A percentile compares a stretch with the other conserved stretches of the same genome.
Evolutionary conservation across 1,140 invertebrate species (phyloP).

Genomic region (Drosophila bocki): DNA sequence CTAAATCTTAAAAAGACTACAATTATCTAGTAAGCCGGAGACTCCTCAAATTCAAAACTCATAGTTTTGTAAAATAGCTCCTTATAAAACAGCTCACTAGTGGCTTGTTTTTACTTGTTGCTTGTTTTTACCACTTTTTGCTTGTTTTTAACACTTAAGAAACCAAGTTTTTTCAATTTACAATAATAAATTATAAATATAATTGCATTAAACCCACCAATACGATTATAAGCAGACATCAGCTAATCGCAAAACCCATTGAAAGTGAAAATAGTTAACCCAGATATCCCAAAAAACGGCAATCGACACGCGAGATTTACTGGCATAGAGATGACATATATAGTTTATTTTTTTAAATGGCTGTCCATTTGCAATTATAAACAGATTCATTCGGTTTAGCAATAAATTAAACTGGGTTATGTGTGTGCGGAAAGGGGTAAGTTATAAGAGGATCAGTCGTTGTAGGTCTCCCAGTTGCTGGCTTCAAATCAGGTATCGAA

Average conservation of each 20-base stretch:
- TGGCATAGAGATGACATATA: slow-evolving; percentile 46
- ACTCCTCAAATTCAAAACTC: too few relatives aligned
- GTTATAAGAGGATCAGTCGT: slow-evolving; percentile 28
- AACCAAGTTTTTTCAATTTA: not conserved
- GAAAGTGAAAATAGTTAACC: slow-evolving; percentile 46
- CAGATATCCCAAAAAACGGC: slow-evolving; percentile 1
- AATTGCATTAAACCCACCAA: not conserved
- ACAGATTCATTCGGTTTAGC: slow-evolving; percentile 31
- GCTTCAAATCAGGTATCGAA: not conserved
- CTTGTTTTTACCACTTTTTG: too few relatives aligned
- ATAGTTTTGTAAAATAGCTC: too few relatives aligned
- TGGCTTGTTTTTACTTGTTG: too few relatives aligned
- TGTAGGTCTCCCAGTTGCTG: not conserved
- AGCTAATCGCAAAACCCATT: slow-evolving; percentile 13
- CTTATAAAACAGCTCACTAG: too few relatives aligned
- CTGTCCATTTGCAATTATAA: slow-evolving; percentile 47
- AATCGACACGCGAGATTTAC: slow-evolving; percentile 51
- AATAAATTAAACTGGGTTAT: slow-evolving; percentile 58
- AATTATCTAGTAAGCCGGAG: too few relatives aligned
- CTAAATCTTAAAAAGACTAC: too few relatives aligned
- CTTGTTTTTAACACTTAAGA: not conserved
- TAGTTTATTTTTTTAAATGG: slow-evolving; percentile 45
- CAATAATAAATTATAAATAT: not conserved
- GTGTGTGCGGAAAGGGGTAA: not conserved
- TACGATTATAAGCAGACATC: not conserved